Evolutionary conservation across 2,113 vertebrate species (phyloP).

Genomic region (Mus pahari): DNA sequence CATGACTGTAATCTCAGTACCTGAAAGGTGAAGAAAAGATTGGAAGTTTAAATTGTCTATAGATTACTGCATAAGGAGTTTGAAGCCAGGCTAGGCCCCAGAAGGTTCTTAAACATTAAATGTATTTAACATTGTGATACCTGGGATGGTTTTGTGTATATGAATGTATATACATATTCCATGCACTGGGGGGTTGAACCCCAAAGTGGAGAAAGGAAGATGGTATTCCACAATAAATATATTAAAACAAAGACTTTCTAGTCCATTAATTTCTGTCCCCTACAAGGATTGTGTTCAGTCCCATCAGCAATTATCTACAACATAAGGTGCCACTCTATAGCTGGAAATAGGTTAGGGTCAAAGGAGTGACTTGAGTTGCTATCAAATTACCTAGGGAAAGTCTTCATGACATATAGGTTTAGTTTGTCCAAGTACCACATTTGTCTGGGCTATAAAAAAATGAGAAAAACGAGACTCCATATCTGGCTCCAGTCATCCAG

Average conservation of each 20-base stretch:
- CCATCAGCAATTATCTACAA: conserved; percentile 94
- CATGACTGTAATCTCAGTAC: not conserved
- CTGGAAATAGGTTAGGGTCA: conserved; percentile 85
- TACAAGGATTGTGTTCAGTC: conserved; percentile 92
- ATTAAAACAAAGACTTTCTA: conserved; percentile 82
- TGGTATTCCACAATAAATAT: conserved; percentile 52
- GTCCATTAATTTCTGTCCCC: conserved; percentile 84
- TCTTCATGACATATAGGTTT: conserved; percentile 66
- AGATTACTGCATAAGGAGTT: not conserved
- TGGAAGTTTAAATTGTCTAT: not conserved
- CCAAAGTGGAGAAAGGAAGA: not conserved
- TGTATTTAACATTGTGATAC: not conserved
- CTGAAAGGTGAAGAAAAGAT: not conserved
- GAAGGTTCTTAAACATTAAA: not conserved
- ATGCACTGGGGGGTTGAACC: not conserved
- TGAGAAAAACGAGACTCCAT: not conserved
- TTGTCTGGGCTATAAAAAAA: conserved; percentile 64
- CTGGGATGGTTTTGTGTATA: not conserved
- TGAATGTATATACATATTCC: not conserved
- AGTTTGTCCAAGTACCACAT: conserved; percentile 68
- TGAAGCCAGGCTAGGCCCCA: not conserved
- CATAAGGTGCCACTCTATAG: conserved; percentile 92
- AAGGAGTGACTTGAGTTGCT: conserved; percentile 73
- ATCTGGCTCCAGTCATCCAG: too few relatives aligned
- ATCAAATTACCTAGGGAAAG: conserved; percentile 66